Base-by-base conservation (phyloP, 1,140 invertebrate genomes). In the Frieseomelitta varia region DNA sequence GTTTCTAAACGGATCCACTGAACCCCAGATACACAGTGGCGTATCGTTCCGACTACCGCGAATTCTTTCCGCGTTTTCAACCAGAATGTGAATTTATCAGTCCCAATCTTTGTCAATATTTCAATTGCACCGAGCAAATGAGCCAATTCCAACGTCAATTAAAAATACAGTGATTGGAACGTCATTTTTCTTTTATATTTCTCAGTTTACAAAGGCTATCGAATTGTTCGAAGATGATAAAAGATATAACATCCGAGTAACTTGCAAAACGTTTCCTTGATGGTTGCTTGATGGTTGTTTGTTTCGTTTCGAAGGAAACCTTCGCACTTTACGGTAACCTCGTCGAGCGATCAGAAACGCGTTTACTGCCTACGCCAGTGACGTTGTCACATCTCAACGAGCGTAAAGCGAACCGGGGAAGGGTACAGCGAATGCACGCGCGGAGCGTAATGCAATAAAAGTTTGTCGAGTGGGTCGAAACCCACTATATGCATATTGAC, bases 401-500 rank as follows among this genome's bases (percentile, higher is more conserved):
- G 79, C 75, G 78, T 84, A 87, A 88, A 89, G 77, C 86, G 84
- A 90, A 56, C 82, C 84, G 85, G 82, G 82, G 88, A 84, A 91
- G 71, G 79, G 67, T 58, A 6, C 79, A 78, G 65, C 80, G 68
- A 84, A 90, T 89, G 91, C 90, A 87, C 86, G 90, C 81, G 90
- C 86, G 69, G 68, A 88, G 87, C 88, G 85, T 93, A 92, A 93
- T 91, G 91, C 89, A 92, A 94, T 94, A 92, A 94, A 92, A 90
- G 91, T 88, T 90, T 82, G 87, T 90, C 92, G 91, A 93, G 92
- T 93, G 91, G 92, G 89, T 91, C 87, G 91, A 91, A 92, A 93
- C 90, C 30, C 30, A 30, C 30, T 30, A 89, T 91, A 93, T 93
- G 93, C 88, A 93, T 91, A 92, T 93, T 94, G 91, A 93, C 91